Percentiles rank a stretch among this genome's conserved stretches.
phyloP scores from a whole-genome alignment of 2,797 vertebrate genomes.

The Takifugu rubripes region DNA sequence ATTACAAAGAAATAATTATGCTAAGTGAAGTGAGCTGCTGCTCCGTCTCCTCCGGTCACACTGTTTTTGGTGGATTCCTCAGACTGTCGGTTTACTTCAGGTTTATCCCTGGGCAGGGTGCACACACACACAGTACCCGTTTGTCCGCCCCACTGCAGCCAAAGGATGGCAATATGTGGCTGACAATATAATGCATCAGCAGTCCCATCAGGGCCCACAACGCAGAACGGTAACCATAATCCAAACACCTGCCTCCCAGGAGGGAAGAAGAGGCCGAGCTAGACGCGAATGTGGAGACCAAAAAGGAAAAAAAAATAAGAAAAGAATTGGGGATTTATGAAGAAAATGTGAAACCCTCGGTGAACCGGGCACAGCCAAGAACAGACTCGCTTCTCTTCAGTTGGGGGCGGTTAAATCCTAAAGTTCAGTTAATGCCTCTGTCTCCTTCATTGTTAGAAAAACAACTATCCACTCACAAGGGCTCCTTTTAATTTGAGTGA shows the following conservation, averaged over 20 bases:
- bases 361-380: slow-evolving; percentile 67
- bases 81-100: slow-evolving; percentile 14
- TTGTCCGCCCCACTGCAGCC: slow-evolving; percentile 47
- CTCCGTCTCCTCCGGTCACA: not conserved
- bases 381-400: slow-evolving; percentile 34
- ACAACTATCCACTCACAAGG: too few species aligned
- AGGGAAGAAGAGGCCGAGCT: slow-evolving; percentile 7
- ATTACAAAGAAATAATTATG: too few species aligned
- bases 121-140: slow-evolving; percentile 42
- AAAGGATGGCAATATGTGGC: slow-evolving; percentile 46
- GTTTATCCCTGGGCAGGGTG: slow-evolving; percentile 37
- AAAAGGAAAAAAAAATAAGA: not conserved
- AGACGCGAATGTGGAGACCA: slow-evolving; percentile 7
- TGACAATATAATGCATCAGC: slow-evolving; percentile 65
- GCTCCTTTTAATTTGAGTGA: too few species aligned
- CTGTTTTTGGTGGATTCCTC: slow-evolving; percentile 2
- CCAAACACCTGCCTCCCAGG: slow-evolving; percentile 58
- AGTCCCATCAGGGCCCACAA: slow-evolving; percentile 67
- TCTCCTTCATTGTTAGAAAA: too few species aligned
- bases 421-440: too few species aligned
- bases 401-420: slow-evolving; percentile 33
- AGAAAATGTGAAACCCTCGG: slow-evolving; percentile 51
- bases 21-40: too few species aligned
- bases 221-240: slow-evolving; percentile 63
- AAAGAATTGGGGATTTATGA: not conserved